Conservation (phyloP, 2,113 vertebrate genomes). For the Lepisosteus oculatus region DNA sequence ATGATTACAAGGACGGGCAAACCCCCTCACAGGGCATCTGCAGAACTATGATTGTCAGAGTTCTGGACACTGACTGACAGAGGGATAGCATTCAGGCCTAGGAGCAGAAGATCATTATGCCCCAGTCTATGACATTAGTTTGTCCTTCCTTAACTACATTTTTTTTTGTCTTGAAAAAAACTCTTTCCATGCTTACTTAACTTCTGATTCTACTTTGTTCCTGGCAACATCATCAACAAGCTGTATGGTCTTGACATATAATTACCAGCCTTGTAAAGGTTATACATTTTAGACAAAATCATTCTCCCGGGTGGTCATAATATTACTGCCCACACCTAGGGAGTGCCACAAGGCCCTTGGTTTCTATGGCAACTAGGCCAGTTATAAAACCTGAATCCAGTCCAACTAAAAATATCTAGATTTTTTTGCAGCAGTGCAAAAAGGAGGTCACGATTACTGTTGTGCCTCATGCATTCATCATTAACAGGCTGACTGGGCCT, state of each 20-base stretch:
- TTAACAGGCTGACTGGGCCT: conserved; percentile 66
- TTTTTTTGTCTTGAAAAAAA: conserved; percentile 45
- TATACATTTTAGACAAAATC: conserved; percentile 41
- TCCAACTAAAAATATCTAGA: conserved; percentile 58
- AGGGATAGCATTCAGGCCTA: conserved; percentile 67
- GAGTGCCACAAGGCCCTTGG: conserved; percentile 36
- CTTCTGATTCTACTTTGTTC: conserved; percentile 29
- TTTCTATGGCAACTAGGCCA: conserved; percentile 49
- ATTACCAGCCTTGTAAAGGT: conserved; percentile 39
- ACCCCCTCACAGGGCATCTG: conserved; percentile 58
- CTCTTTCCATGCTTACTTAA: conserved; percentile 33
- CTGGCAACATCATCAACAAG: conserved; percentile 40
- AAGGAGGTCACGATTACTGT: conserved; percentile 74
- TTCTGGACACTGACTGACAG: conserved; percentile 75
- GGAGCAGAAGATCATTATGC: conserved; percentile 63
- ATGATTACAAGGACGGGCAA: conserved; percentile 72
- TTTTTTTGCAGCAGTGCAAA: conserved; percentile 66
- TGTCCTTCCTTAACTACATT: conserved; percentile 72
- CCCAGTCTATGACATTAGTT: conserved; percentile 75
- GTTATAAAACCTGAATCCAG: conserved; percentile 47
- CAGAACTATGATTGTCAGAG: conserved; percentile 72
- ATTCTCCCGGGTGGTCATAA: conserved; percentile 46
- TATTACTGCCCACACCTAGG: conserved; percentile 35
- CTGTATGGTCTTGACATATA: conserved; percentile 34
- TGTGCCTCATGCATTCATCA: conserved; percentile 71